A percentile compares a stretch with the other conserved stretches of the same genome.
Evolutionary conservation across 2,113 vertebrate species (phyloP).

Genomic region (Cyprinodon variegatus): DNA sequence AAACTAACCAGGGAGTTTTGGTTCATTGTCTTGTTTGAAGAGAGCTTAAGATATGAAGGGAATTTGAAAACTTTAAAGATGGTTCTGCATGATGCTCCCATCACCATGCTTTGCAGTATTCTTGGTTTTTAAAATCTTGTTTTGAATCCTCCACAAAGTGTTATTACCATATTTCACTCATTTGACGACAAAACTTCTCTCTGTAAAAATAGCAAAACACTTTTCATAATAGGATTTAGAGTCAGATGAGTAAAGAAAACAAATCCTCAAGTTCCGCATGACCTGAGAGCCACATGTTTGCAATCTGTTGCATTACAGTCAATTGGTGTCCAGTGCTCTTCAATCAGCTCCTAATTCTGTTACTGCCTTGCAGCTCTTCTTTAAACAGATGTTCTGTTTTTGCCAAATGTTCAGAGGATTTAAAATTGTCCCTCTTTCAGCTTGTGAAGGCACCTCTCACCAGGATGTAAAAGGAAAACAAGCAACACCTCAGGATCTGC

Average conservation of each 20-base stretch:
- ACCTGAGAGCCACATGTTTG: slow-evolving; percentile 8
- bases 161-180: background rate
- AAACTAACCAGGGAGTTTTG: too few species aligned
- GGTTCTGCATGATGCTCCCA: too few species aligned
- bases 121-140: too few species aligned
- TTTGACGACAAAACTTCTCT: background rate
- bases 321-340: background rate
- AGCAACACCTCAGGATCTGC: slow-evolving; percentile 35
- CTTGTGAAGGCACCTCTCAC: slow-evolving; percentile 53
- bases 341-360: slow-evolving; percentile 4
- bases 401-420: slow-evolving; percentile 13
- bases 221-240: background rate
- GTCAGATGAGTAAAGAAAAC: background rate
- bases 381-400: background rate
- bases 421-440: slow-evolving; percentile 12
- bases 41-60: too few species aligned
- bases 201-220: background rate
- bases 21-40: too few species aligned
- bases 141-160: background rate
- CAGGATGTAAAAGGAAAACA: slow-evolving; percentile 33
- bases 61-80: too few species aligned
- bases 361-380: background rate
- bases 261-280: background rate
- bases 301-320: background rate
- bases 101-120: too few species aligned